Conservation (phyloP, 2,888 invertebrate species). For the Schrankia costaestrigalis region DNA sequence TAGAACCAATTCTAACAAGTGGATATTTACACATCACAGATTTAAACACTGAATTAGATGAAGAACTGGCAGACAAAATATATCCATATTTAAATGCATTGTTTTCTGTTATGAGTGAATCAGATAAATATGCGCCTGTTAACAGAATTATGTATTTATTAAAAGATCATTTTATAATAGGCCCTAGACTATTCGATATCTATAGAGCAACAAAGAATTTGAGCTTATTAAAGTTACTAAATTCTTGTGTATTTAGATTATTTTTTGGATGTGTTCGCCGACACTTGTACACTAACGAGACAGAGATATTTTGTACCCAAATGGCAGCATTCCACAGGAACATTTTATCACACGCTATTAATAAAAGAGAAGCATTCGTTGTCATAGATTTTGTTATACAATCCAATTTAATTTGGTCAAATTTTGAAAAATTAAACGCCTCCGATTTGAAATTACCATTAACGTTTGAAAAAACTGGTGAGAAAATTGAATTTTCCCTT, state of each 20-base stretch:
- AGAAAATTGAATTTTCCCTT: constrained; percentile 31
- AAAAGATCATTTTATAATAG: constrained; percentile 17
- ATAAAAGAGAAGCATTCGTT: constrained; percentile 28
- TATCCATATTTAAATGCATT: constrained; percentile 24
- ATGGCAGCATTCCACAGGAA: constrained; percentile 30
- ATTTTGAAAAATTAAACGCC: constrained; percentile 24
- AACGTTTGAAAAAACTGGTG: constrained; percentile 39
- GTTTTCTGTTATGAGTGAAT: constrained; percentile 26
- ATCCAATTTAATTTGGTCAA: constrained; percentile 35
- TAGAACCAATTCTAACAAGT: constrained; percentile 29
- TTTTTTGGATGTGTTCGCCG: constrained; percentile 8
- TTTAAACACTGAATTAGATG: constrained; percentile 29
- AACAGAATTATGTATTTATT: constrained; percentile 32
- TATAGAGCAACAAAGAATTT: constrained; percentile 12
- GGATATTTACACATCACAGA: constrained; percentile 22
- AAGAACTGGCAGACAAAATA: constrained; percentile 24
- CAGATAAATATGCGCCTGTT: constrained; percentile 17
- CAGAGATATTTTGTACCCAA: constrained; percentile 32
- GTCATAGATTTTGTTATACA: constrained; percentile 34
- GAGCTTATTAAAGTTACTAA: constrained; percentile 9
- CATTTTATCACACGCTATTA: constrained; percentile 17
- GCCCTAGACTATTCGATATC: constrained; percentile 10
- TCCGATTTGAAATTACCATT: constrained; percentile 18
- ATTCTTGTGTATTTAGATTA: constrained; percentile 11
- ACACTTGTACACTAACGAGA: constrained; percentile 9